Evolutionary conservation across 2,797 vertebrate genomes (phyloP), one percentile per base, ranked within the genome.

Genomic region (Schizopygopsis malacanthus): DNA sequence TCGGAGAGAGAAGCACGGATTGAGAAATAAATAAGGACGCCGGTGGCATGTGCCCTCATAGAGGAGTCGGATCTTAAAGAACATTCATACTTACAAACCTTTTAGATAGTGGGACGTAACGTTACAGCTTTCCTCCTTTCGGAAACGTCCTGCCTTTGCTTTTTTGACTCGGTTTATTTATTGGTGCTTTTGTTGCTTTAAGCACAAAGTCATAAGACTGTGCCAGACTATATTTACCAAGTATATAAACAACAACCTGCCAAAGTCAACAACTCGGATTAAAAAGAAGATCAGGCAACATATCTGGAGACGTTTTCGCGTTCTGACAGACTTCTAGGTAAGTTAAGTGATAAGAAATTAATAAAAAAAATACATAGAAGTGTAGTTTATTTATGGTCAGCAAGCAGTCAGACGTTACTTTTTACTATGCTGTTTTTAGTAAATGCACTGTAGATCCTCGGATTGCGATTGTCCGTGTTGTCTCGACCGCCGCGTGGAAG

Each of bases 321-420:
- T 89, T 89, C 77, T 90, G 54, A 6, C 89, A 20, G 86, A 87
- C 83, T 92, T 87, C 86, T 93, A 92, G 95, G 95, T 96, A 86
- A 94, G 95, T 92, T 96, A 86, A 94, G 95, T 92, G 7, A 50
- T 3, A 28, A 63, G 71, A 80, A 70, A 79, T 88, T 84, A 82
- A n/a, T 33, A 72, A 1, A 15, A 37, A 37, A 69, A 28, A 11
- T 70, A 16, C 37, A 20, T 77, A 16, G 6, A 67, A 8, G 6
- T 52, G 22, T 39, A 25, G 22, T 69, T 56, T n/a, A n/a, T 45
- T 13, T 54, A 52, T 18, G 45, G 20, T 43, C 7, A 28, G 37
- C 47, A 45, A 37, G 47, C 45, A 0, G 33, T 33, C 73, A 69
- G 10, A 50, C 12, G 63, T 67, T 67, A 61, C 18, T 9, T 84